These are phyloP conservation scores for Tachycineta bicolor DNA, from an alignment of 2,113 vertebrate species.

Conservation along the genomic window DNA sequence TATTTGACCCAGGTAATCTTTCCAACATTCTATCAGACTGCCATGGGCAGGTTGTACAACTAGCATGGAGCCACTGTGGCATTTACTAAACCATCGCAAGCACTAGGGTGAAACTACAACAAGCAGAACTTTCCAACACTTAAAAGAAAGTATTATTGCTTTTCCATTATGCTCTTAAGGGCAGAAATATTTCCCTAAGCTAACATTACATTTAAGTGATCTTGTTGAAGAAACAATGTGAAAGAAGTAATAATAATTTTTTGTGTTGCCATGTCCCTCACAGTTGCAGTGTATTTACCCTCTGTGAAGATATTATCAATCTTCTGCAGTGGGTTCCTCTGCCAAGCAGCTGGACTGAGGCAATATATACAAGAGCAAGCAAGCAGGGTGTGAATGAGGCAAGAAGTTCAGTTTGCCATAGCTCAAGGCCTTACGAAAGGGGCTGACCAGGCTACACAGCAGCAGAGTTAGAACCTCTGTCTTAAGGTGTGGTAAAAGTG, in stretches of 20 bases:
- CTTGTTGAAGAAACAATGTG: background rate
- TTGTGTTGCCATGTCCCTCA: background rate
- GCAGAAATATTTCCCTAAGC: background rate
- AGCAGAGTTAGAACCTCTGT: background rate
- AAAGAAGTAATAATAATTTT: background rate
- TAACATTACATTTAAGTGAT: background rate
- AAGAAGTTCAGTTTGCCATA: background rate
- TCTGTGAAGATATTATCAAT: background rate
- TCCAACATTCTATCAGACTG: fast-evolving
- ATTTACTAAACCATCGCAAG: background rate
- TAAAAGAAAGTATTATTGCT: background rate
- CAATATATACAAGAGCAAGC: fast-evolving
- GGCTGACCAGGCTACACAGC: background rate
- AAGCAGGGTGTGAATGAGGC: fast-evolving
- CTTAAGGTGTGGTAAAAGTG: fast-evolving
- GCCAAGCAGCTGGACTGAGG: background rate
- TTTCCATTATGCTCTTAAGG: background rate
- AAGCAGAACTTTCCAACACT: background rate
- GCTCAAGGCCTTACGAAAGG: background rate
- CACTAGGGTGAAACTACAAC: background rate
- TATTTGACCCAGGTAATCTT: background rate
- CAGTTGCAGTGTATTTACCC: background rate
- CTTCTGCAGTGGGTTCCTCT: background rate
- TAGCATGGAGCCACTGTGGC: background rate
- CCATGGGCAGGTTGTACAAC: fast-evolving